These are phyloP conservation scores for Polymixis flavicincta DNA, from an alignment of 2,888 invertebrate species.

Conservation along the genomic window DNA sequence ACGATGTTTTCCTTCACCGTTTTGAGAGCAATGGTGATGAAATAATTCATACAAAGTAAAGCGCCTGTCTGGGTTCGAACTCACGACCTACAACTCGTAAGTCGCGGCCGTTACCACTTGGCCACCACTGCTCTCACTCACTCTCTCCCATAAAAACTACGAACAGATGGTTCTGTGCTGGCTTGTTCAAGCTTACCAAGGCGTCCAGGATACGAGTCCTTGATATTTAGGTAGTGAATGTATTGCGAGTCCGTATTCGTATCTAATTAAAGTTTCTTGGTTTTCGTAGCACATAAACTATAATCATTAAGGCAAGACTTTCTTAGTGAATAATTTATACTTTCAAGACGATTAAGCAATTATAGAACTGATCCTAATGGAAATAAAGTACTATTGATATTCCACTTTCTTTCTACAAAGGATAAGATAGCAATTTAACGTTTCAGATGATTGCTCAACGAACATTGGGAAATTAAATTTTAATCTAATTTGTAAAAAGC, in stretches of 20 bases:
- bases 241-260: not conserved
- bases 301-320: conserved; percentile 5
- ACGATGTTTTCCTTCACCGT: too few relatives aligned
- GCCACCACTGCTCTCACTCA: too few relatives aligned
- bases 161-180: not conserved
- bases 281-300: conserved; percentile 11
- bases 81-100: too few relatives aligned
- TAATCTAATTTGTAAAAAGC: conserved; percentile 50
- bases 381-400: conserved; percentile 35
- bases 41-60: too few relatives aligned
- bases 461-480: conserved; percentile 49
- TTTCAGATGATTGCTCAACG: conserved; percentile 31
- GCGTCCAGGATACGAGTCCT: not conserved
- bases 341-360: conserved; percentile 35
- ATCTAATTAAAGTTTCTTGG: conserved; percentile 28
- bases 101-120: too few relatives aligned
- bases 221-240: conserved; percentile 11
- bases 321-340: conserved; percentile 12
- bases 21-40: too few relatives aligned
- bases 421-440: conserved; percentile 39
- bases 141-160: too few relatives aligned
- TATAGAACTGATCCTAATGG: conserved; percentile 10
- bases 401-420: conserved; percentile 34
- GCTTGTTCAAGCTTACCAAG: not conserved
- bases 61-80: too few relatives aligned